These are phyloP conservation scores for Poecilia wingei DNA, from an alignment of 2,797 vertebrate genomes.

Conservation along the genomic window DNA sequence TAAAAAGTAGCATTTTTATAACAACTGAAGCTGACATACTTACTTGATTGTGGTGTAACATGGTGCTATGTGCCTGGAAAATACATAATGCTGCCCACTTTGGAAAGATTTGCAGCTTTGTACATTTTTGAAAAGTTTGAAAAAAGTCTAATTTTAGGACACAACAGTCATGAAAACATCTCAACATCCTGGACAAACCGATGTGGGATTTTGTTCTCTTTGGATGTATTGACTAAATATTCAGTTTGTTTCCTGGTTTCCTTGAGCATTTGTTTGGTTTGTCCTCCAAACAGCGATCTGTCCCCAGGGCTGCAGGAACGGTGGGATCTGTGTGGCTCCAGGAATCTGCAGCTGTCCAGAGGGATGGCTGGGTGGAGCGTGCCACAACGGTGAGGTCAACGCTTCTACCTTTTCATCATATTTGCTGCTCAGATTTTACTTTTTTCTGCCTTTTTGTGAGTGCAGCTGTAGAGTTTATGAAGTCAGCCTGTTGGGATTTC, in stretches of 20 bases:
- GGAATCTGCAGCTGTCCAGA: conserved; percentile 90
- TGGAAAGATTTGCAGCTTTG: too few relatives aligned
- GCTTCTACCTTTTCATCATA: not conserved
- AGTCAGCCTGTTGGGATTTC: not conserved
- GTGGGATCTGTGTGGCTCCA: conserved; percentile 86
- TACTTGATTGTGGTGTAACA: too few relatives aligned
- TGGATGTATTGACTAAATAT: not conserved
- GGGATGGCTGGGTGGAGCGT: conserved; percentile 88
- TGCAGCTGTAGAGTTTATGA: conserved; percentile 6
- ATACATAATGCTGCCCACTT: too few relatives aligned
- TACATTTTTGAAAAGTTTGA: too few relatives aligned
- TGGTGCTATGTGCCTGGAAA: too few relatives aligned
- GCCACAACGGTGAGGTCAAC: conserved; percentile 82
- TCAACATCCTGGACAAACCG: too few relatives aligned
- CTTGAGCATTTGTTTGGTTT: conserved; percentile 5
- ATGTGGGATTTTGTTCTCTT: not conserved
- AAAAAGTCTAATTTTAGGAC: too few relatives aligned
- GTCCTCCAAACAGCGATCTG: conserved; percentile 80
- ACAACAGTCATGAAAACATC: too few relatives aligned
- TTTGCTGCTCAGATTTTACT: conserved; percentile 34
- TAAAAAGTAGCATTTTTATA: too few relatives aligned
- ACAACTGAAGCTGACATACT: too few relatives aligned
- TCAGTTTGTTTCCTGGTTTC: not conserved
- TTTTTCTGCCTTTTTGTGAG: not conserved
- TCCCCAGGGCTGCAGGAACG: conserved; percentile 87